Evolutionary conservation across 2,888 invertebrate species (phyloP).

Genomic region (Lasioglossum vierecki): DNA sequence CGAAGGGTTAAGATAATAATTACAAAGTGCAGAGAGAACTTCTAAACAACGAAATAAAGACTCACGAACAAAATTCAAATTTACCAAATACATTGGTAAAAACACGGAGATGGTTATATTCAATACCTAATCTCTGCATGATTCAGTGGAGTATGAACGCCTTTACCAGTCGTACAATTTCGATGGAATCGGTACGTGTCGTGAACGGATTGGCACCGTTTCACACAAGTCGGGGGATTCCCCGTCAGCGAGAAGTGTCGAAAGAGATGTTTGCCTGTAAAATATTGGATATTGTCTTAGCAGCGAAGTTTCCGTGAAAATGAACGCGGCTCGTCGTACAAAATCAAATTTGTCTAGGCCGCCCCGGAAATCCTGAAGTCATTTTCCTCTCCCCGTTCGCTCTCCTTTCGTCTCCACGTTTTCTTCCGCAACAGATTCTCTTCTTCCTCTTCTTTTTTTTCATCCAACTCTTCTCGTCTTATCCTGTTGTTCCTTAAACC

Average conservation of each 20-base stretch:
- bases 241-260: constrained; percentile 40
- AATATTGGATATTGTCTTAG: constrained; percentile 77
- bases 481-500: not conserved
- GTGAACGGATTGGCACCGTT: constrained; percentile 57
- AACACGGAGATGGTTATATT: no score
- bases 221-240: constrained; percentile 49
- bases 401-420: constrained; percentile 5
- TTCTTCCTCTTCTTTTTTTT: not conserved
- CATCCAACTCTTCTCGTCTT: not conserved
- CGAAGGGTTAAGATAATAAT: no score
- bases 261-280: constrained; percentile 70
- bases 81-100: no score
- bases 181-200: constrained; percentile 16
- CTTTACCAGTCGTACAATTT: constrained; percentile 34
- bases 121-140: not conserved
- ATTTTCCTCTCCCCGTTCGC: constrained; percentile 47
- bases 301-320: constrained; percentile 61
- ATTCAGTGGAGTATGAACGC: not conserved
- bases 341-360: constrained; percentile 72
- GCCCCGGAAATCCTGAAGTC: constrained; percentile 64
- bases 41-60: no score
- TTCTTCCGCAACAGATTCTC: not conserved
- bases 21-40: no score
- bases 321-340: constrained; percentile 52
- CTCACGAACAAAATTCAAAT: no score